Evolutionary conservation across 2,113 vertebrate species (phyloP).

Genomic region (Pundamilia nyererei): DNA sequence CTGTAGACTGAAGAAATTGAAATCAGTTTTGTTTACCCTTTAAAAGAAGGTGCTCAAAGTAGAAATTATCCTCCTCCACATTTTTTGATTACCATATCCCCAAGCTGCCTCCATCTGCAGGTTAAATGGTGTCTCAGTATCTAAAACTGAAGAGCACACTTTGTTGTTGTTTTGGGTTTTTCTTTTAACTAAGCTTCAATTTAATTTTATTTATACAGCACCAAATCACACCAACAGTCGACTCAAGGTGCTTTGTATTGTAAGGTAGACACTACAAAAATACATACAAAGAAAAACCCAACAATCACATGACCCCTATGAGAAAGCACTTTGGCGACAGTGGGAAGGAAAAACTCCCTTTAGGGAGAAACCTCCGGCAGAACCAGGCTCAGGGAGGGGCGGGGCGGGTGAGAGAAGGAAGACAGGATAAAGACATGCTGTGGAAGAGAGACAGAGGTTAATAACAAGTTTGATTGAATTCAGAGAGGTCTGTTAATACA

Average conservation of each 20-base stretch:
- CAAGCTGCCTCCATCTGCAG: background rate
- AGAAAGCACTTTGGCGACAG: background rate
- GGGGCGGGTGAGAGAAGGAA: background rate
- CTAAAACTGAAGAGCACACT: background rate
- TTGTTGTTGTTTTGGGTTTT: background rate
- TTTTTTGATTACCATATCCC: background rate
- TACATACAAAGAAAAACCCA: accelerated
- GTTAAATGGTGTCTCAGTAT: background rate
- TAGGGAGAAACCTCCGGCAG: accelerated
- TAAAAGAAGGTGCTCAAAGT: background rate
- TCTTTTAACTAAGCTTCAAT: background rate
- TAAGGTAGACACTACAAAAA: background rate
- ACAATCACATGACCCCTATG: background rate
- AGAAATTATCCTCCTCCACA: background rate
- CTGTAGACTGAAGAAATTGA: background rate
- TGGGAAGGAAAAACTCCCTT: background rate
- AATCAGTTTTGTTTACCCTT: background rate
- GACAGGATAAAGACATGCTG: background rate
- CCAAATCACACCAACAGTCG: background rate
- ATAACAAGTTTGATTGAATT: accelerated
- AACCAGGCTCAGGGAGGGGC: background rate
- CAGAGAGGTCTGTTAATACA: too few species aligned
- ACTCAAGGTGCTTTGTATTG: accelerated
- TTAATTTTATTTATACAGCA: background rate
- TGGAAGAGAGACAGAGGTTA: too few species aligned